Conservation (phyloP, 2,113 vertebrate species). For the Hassar affinis region DNA sequence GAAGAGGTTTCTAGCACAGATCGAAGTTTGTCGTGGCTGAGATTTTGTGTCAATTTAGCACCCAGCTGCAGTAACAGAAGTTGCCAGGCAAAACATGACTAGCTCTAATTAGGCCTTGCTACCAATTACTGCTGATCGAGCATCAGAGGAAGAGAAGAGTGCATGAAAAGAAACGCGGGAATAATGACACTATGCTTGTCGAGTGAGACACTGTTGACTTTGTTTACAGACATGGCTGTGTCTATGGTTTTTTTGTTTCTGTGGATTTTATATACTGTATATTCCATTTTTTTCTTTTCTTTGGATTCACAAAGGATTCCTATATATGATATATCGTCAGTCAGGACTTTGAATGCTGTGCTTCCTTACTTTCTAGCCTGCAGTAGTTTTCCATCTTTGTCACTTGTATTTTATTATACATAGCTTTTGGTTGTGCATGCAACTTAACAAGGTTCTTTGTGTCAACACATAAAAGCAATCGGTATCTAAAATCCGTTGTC, state of each 20-base stretch:
- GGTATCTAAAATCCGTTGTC: background rate
- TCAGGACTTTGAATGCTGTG: background rate
- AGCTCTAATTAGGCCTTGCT: constrained; percentile 72
- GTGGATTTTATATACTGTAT: background rate
- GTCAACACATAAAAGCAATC: background rate
- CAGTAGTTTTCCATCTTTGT: background rate
- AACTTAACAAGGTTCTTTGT: background rate
- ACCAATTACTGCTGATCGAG: constrained; percentile 70
- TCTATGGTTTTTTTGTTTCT: background rate
- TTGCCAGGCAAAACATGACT: constrained; percentile 65
- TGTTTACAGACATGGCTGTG: background rate
- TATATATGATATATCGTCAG: background rate
- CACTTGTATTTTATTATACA: background rate
- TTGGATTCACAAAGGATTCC: background rate
- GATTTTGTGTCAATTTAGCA: constrained; percentile 75
- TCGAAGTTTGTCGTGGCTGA: constrained; percentile 65
- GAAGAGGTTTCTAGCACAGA: constrained; percentile 53
- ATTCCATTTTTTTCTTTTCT: background rate
- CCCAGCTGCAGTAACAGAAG: constrained; percentile 66
- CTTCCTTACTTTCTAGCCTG: background rate
- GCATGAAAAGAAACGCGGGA: constrained; percentile 24
- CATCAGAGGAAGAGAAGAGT: constrained; percentile 43
- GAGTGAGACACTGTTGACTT: constrained; percentile 6
- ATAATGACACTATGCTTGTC: constrained; percentile 16
- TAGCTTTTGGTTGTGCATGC: background rate